phyloP scores from a whole-genome alignment of 2,797 vertebrate species.

The Arctocebus calabarensis region DNA sequence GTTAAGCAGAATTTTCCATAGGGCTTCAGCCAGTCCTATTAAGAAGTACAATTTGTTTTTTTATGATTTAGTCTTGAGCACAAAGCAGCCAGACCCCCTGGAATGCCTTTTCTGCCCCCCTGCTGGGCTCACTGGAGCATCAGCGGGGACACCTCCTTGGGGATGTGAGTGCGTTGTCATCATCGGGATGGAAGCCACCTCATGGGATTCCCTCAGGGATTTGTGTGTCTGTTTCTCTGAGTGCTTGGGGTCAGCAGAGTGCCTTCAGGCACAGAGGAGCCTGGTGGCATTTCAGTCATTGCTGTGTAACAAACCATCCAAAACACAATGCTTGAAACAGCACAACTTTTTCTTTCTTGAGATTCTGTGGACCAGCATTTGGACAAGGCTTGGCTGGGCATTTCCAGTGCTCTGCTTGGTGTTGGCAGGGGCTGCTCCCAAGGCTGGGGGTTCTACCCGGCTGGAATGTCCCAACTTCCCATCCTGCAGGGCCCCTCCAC shows the following conservation, averaged over 20 bases:
- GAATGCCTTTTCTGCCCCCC: neutral
- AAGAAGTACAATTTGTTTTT: neutral
- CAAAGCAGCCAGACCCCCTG: neutral
- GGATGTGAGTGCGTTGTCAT: neutral
- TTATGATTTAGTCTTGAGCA: neutral
- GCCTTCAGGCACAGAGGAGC: neutral
- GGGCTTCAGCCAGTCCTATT: neutral
- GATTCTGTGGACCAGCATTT: neutral
- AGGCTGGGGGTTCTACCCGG: neutral
- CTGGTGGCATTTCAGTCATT: neutral
- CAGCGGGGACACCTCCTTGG: neutral
- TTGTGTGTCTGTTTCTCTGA: neutral
- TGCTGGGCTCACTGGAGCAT: neutral
- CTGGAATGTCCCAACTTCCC: neutral
- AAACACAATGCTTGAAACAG: neutral
- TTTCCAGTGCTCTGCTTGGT: neutral
- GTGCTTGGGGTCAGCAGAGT: neutral
- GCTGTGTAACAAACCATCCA: neutral
- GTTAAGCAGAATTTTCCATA: neutral
- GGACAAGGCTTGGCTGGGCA: neutral
- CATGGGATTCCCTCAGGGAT: neutral
- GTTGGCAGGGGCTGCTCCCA: neutral
- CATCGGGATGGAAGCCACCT: accelerated
- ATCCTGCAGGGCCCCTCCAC: neutral
- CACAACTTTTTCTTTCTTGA: neutral